Base-by-base conservation (phyloP, 1,140 invertebrate genomes). In the Semibalanus balanoides region DNA sequence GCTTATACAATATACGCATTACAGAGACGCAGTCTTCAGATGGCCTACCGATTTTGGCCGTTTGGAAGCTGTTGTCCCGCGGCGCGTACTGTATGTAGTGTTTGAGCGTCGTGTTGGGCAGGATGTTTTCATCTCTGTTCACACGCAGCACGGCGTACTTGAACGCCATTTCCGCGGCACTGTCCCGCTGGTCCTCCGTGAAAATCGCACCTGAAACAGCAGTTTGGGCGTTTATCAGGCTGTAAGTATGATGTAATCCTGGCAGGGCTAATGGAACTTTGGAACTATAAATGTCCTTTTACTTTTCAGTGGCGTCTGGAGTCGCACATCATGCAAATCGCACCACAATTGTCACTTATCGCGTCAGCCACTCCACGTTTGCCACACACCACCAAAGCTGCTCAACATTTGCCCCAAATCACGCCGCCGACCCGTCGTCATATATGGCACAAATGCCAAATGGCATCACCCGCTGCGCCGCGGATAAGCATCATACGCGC, bases 101-200 rank as follows among this genome's bases (percentile, higher is more conserved):
- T 0, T 94, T 89, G 35, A 96, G 84, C 0, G 93, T 94, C 0
- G 90, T 94, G 79, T 95, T 92, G 5, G 93, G 90, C 73, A 96
- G 84, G 25, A 96, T 84, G 75, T 86, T 87, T 75, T 89, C 88
- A 79, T 96, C 93, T 81, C 93, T 93, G 84, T 96, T 96, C 76
- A 96, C 93, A 75, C 91, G 89, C 84, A 95, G 95, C 0, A 96
- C 92, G 0, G 94, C 93, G 84, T 96, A 96, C 81, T 96, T 95
- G 84, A 96, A 96, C 3, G 94, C 92, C 76, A 94, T 84, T 83
- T 96, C 94, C 0, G 90, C 88, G 76, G 89, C 91, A 78, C 90
- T 92, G 78, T 93, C 92, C 79, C 91, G 90, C 79, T 94, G 90
- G 79, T 95, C 92, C 81, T 95, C 92, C 0, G 92, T 93, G 83